These are phyloP conservation scores for Thelohanellus kitauei DNA, from an alignment of 30 jellyfish, hydroid and myxozoan species.

Conservation along the genomic window DNA sequence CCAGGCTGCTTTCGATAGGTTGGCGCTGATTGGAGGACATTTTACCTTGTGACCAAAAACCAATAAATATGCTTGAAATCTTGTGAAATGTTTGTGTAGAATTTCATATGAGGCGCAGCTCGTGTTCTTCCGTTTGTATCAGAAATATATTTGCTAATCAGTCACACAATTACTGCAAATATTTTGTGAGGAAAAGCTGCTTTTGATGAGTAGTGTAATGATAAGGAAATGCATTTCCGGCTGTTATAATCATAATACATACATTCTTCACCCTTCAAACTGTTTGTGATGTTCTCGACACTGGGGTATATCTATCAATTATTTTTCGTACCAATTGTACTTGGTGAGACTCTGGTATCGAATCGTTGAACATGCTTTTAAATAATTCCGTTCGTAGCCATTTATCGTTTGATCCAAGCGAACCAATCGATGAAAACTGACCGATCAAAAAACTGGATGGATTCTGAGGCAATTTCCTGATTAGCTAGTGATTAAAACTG, in stretches of 20 bases:
- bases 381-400: constrained; percentile 68
- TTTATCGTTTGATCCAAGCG: constrained; percentile 31
- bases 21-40: constrained; percentile 22
- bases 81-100: constrained; percentile 30
- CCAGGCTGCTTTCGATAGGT: constrained; percentile 94
- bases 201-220: constrained; percentile 23
- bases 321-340: too few species aligned
- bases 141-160: constrained; percentile 41
- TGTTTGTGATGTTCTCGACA: constrained; percentile 33
- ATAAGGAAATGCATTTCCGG: constrained; percentile 75
- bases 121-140: constrained; percentile 19
- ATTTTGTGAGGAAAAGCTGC: constrained; percentile 18
- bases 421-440: constrained; percentile 74
- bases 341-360: too few species aligned
- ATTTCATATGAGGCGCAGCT: constrained; percentile 63
- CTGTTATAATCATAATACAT: constrained; percentile 2
- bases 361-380: constrained; percentile 23
- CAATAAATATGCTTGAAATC: constrained; percentile 27
- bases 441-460: constrained; percentile 41
- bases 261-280: constrained; percentile 80
- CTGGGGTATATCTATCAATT: constrained; percentile 18
- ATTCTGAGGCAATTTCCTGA: too few species aligned
- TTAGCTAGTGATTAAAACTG: too few species aligned
- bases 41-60: constrained; percentile 52
- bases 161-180: constrained; percentile 15